Percentiles rank a stretch among this genome's conserved stretches.
Evolutionary conservation across 2,113 vertebrate genomes (phyloP).

Genomic region (Mustela nigripes): DNA sequence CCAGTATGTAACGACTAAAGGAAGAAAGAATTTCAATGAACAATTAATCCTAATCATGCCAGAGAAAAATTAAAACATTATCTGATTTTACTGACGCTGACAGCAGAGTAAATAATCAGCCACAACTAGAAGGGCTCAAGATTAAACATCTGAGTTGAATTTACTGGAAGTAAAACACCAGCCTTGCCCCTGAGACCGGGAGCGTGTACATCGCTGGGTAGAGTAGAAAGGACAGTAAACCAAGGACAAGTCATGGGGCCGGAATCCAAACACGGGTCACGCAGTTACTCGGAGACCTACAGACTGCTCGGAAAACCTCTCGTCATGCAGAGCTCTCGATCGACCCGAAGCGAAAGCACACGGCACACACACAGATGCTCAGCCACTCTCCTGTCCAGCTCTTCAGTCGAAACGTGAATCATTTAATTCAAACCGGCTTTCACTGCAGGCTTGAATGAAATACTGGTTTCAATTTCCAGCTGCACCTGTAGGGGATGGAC

Average conservation of each 20-base stretch:
- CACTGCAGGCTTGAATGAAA: background rate
- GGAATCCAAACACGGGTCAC: background rate
- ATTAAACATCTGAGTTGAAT: background rate
- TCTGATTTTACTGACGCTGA: background rate
- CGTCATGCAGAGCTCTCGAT: background rate
- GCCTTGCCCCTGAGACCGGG: background rate
- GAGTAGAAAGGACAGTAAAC: background rate
- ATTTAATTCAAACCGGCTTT: background rate
- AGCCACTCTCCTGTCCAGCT: background rate
- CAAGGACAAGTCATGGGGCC: background rate
- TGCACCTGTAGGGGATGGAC: background rate
- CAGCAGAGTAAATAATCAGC: background rate
- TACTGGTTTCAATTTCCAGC: background rate
- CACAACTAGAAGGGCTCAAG: background rate
- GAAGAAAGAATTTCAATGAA: background rate
- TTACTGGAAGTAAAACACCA: background rate
- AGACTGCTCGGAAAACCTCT: background rate
- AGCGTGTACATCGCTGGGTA: background rate
- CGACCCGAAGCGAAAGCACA: background rate
- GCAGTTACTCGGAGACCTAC: background rate
- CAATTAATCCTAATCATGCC: background rate
- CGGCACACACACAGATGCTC: background rate
- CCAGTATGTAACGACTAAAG: background rate
- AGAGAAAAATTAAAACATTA: background rate
- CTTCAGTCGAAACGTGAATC: background rate